Percentiles rank a stretch among this genome's conserved stretches.
Evolutionary conservation across 2,888 invertebrate species (phyloP).

Genomic region (Endomychus coccineus): DNA sequence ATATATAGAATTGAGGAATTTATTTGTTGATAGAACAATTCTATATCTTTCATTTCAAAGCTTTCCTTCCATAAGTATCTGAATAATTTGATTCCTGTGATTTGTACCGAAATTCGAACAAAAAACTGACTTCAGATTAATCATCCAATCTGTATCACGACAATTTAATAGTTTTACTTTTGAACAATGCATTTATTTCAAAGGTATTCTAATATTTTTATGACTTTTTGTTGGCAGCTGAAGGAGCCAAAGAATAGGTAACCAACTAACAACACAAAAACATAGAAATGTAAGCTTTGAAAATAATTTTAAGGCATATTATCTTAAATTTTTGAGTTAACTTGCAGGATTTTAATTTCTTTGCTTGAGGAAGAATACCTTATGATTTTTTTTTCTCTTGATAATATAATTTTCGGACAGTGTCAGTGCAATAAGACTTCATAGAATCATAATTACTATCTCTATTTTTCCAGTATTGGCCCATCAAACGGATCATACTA

Average conservation of each 20-base stretch:
- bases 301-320: constrained; percentile 28
- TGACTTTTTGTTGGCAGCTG: constrained; percentile 45
- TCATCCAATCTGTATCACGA: too few species aligned
- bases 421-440: constrained; percentile 20
- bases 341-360: constrained; percentile 15
- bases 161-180: too few species aligned
- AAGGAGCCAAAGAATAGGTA: constrained; percentile 42
- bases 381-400: constrained; percentile 8
- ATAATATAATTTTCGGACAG: constrained; percentile 11
- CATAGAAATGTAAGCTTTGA: constrained; percentile 41
- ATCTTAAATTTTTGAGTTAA: constrained; percentile 10
- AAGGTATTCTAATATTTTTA: constrained; percentile 39
- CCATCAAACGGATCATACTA: constrained; percentile 62
- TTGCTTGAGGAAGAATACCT: constrained; percentile 6
- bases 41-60: too few species aligned
- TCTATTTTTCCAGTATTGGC: constrained; percentile 56
- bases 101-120: too few species aligned
- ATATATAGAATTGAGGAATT: too few species aligned
- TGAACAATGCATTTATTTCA: too few species aligned
- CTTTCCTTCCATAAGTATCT: too few species aligned
- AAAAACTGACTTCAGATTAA: too few species aligned
- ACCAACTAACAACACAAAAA: constrained; percentile 34
- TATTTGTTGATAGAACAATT: too few species aligned
- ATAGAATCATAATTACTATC: constrained; percentile 17
- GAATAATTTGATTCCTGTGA: too few species aligned